Percentiles rank a stretch among this genome's conserved stretches.
Conservation (phyloP, 2,113 vertebrate species). For the Rhineura floridana region DNA sequence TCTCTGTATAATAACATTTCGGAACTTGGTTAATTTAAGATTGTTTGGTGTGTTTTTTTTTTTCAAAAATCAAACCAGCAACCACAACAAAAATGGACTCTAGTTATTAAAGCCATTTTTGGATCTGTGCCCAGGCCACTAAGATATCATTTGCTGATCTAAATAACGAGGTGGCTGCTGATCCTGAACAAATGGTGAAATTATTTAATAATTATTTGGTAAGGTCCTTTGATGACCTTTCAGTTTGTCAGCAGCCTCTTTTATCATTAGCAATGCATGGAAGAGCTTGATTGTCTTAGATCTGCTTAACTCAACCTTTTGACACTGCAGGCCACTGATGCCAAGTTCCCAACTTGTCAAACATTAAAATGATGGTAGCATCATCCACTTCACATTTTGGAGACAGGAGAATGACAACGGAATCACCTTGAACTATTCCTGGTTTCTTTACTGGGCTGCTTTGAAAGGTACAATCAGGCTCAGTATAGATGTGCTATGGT, state of each 20-base stretch:
- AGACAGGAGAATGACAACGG: neutral
- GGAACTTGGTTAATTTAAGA: conserved; percentile 56
- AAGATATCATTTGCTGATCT: conserved; percentile 71
- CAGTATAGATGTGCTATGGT: neutral
- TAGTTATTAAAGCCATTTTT: conserved; percentile 74
- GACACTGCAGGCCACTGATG: neutral
- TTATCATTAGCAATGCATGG: conserved; percentile 58
- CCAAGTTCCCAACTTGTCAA: neutral
- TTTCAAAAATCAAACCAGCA: conserved; percentile 58
- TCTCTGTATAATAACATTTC: neutral
- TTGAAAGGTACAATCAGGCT: neutral
- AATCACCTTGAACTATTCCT: neutral
- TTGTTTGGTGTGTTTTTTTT: conserved; percentile 63
- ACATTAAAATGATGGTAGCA: neutral
- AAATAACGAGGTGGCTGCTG: conserved; percentile 75
- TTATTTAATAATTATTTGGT: conserved; percentile 76
- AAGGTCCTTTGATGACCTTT: conserved; percentile 74
- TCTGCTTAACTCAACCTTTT: conserved; percentile 30
- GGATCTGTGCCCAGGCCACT: conserved; percentile 70
- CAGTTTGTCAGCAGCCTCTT: conserved; percentile 68
- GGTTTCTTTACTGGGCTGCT: neutral
- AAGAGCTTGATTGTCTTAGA: conserved; percentile 57
- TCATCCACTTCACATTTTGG: neutral
- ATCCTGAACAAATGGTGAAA: conserved; percentile 79
- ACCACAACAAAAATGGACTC: conserved; percentile 32